These are phyloP conservation scores for Labrus mixtus DNA, from an alignment of 2,113 vertebrate species.

Conservation along the genomic window DNA sequence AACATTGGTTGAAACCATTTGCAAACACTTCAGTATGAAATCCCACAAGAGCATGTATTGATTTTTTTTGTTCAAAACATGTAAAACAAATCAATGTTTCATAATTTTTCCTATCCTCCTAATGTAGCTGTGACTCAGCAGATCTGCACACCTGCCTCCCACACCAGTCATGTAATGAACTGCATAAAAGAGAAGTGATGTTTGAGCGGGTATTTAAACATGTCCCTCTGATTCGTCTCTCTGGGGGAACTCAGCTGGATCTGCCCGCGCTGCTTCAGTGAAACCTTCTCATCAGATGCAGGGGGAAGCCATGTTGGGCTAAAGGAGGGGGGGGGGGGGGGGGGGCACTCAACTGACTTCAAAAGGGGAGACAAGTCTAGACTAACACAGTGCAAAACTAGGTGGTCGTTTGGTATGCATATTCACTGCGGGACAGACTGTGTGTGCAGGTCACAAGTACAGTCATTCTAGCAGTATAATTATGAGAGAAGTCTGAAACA, in stretches of 20 bases:
- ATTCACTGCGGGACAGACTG: constrained; percentile 1
- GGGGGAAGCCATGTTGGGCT: constrained; percentile 45
- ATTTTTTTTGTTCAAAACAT: constrained; percentile 10
- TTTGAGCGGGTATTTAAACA: constrained; percentile 55
- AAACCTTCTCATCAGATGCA: constrained; percentile 60
- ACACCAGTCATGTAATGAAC: constrained; percentile 13
- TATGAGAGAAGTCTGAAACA: neutral
- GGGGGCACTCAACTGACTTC: constrained; percentile 45
- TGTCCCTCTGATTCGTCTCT: constrained; percentile 31
- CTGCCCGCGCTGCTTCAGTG: constrained; percentile 16
- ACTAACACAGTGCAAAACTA: constrained; percentile 21
- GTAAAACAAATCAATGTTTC: constrained; percentile 3
- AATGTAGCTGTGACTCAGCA: constrained; percentile 33
- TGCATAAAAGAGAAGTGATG: constrained; percentile 23
- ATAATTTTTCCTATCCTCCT: neutral
- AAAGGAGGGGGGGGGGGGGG: constrained; percentile 20
- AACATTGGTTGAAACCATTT: neutral
- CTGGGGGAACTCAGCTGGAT: constrained; percentile 45
- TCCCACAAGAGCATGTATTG: neutral
- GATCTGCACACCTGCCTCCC: constrained; percentile 36
- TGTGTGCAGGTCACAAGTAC: constrained; percentile 14
- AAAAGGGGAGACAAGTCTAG: constrained; percentile 46
- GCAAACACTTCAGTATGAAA: neutral
- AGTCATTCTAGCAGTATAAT: constrained; percentile 4
- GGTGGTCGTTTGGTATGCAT: constrained; percentile 42